Conservation (phyloP, 2,797 vertebrate genomes). For the Chanos chanos region DNA sequence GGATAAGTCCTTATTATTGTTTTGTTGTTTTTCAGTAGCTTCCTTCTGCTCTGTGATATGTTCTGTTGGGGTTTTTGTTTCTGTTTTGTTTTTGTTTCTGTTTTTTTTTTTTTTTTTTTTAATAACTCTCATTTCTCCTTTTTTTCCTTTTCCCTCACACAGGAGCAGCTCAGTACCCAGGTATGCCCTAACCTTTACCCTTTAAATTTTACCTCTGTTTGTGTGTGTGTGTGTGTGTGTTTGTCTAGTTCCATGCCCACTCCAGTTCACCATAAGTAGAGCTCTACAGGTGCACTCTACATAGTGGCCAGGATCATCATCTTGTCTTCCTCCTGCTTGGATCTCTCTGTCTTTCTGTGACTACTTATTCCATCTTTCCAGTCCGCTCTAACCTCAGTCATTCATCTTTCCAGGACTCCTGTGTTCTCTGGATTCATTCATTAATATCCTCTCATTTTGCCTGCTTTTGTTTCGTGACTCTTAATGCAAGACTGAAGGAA, state of each 20-base stretch:
- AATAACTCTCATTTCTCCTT: conserved; percentile 14
- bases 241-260: not conserved
- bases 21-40: too few relatives aligned
- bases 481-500: too few relatives aligned
- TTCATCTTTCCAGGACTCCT: conserved; percentile 39
- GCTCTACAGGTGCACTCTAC: not conserved
- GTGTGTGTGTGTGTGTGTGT: conserved; percentile 12
- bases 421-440: conserved; percentile 31
- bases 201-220: conserved; percentile 22
- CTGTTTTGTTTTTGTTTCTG: conserved; percentile 54
- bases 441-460: conserved; percentile 34
- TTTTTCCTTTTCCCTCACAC: conserved; percentile 32
- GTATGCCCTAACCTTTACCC: conserved; percentile 53
- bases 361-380: conserved; percentile 24
- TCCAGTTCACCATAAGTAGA: conserved; percentile 7
- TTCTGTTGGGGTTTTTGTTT: conserved; percentile 11
- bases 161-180: conserved; percentile 75
- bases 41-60: conserved; percentile 3
- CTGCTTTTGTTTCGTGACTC: too few relatives aligned
- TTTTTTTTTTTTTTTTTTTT: conserved; percentile 57
- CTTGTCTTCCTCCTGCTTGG: conserved; percentile 19
- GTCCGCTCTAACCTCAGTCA: conserved; percentile 20
- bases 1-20: too few relatives aligned
- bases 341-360: conserved; percentile 11
- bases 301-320: conserved; percentile 14